phyloP scores from a whole-genome alignment of 2,797 vertebrate genomes.

The Apogon hyalosoma region DNA sequence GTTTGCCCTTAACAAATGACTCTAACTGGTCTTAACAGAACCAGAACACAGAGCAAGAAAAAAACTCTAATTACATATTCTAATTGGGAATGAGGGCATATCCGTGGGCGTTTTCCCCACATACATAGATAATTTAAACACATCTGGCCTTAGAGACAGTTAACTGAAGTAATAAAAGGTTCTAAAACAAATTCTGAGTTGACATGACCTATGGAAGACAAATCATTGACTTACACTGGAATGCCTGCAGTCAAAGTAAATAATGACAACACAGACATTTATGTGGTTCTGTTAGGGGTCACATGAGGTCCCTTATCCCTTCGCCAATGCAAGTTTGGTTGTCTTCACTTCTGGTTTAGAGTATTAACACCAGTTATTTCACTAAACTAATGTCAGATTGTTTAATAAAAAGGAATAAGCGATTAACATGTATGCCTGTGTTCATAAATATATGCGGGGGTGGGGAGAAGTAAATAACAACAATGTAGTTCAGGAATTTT shows the following conservation, averaged over 20 bases:
- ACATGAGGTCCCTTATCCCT: constrained; percentile 16
- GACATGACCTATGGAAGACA: background rate
- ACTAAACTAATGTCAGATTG: background rate
- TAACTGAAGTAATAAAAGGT: background rate
- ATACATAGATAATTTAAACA: no score
- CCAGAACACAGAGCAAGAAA: no score
- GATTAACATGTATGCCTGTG: constrained; percentile 19
- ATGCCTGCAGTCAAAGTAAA: background rate
- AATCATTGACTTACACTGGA: constrained; percentile 21
- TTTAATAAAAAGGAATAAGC: background rate
- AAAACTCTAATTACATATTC: no score
- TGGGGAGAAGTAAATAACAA: background rate
- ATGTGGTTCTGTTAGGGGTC: background rate
- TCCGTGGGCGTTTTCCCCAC: no score
- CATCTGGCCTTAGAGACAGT: background rate
- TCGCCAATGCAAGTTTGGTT: no score
- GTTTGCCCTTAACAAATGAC: no score
- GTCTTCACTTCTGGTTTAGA: background rate
- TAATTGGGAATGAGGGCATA: no score
- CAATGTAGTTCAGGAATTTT: background rate
- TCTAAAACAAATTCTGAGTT: background rate
- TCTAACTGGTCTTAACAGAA: background rate
- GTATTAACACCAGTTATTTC: background rate
- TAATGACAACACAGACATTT: background rate
- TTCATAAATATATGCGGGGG: background rate